Conservation (phyloP, 2,797 vertebrate species). For the Megalops cyprinoides region DNA sequence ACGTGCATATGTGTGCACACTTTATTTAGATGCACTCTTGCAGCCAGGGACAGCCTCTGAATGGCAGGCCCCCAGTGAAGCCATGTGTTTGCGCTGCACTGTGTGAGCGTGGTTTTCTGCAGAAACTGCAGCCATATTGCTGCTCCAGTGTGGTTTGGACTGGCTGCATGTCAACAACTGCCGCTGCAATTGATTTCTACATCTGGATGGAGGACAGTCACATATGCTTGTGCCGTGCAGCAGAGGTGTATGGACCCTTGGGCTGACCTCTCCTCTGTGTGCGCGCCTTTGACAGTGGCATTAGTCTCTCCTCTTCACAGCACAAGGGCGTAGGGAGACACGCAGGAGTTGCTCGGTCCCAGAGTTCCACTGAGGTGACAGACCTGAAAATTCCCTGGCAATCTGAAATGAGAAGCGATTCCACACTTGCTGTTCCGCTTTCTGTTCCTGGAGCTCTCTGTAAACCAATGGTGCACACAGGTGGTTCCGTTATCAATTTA, state of each 20-base stretch:
- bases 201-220: background rate
- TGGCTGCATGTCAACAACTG: background rate
- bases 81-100: background rate
- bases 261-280: background rate
- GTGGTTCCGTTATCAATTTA: slow-evolving; percentile 66
- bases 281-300: background rate
- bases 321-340: background rate
- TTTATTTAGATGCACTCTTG: background rate
- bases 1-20: too few species aligned
- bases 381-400: background rate
- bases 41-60: background rate
- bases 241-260: background rate
- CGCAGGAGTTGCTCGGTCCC: background rate
- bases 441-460: slow-evolving; percentile 30
- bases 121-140: background rate
- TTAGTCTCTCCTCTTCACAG: background rate
- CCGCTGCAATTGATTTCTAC: background rate
- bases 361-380: slow-evolving; percentile 1
- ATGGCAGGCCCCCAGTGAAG: background rate
- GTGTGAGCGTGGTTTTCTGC: background rate
- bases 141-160: background rate
- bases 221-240: background rate
- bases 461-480: slow-evolving; percentile 57
- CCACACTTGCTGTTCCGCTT: slow-evolving; percentile 58
- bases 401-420: slow-evolving; percentile 20